Conservation (phyloP, 2,113 vertebrate genomes). For the Proterorhinus semilunaris region DNA sequence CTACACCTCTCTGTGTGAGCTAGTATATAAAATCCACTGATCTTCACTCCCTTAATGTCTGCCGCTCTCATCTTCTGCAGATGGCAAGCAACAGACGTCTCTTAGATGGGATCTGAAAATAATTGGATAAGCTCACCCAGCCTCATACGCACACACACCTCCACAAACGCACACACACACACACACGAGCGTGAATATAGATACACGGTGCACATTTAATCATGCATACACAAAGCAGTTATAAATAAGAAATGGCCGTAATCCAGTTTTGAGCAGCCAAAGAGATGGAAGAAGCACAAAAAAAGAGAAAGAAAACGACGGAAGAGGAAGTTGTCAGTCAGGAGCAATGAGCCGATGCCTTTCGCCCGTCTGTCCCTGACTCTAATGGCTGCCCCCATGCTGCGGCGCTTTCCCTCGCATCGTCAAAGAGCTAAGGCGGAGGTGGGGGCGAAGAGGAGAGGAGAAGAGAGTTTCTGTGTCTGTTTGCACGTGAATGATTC, state of each 20-base stretch:
- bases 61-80: slow-evolving; percentile 65
- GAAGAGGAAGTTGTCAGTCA: slow-evolving; percentile 62
- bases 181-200: slow-evolving; percentile 23
- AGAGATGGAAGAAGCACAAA: slow-evolving; percentile 2
- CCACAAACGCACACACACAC: slow-evolving; percentile 7
- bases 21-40: slow-evolving; percentile 42
- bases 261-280: slow-evolving; percentile 21
- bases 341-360: slow-evolving; percentile 61
- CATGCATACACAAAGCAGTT: slow-evolving; percentile 27
- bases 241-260: slow-evolving; percentile 30
- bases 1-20: slow-evolving; percentile 15
- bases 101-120: slow-evolving; percentile 67
- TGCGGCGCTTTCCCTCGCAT: slow-evolving; percentile 57
- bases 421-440: slow-evolving; percentile 58
- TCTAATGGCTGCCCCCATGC: slow-evolving; percentile 70
- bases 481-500: not conserved
- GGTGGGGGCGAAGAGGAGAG: slow-evolving; percentile 12
- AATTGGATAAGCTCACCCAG: slow-evolving; percentile 66
- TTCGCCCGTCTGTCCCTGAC: slow-evolving; percentile 55
- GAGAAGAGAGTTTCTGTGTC: not conserved
- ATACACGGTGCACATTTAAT: slow-evolving; percentile 32
- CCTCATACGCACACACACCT: slow-evolving; percentile 20
- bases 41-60: slow-evolving; percentile 56
- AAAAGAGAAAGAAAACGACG: slow-evolving; percentile 4
- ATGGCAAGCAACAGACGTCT: slow-evolving; percentile 71